Base-by-base conservation (phyloP, 2,113 vertebrate species). In the Chloropsis cyanopogon region DNA sequence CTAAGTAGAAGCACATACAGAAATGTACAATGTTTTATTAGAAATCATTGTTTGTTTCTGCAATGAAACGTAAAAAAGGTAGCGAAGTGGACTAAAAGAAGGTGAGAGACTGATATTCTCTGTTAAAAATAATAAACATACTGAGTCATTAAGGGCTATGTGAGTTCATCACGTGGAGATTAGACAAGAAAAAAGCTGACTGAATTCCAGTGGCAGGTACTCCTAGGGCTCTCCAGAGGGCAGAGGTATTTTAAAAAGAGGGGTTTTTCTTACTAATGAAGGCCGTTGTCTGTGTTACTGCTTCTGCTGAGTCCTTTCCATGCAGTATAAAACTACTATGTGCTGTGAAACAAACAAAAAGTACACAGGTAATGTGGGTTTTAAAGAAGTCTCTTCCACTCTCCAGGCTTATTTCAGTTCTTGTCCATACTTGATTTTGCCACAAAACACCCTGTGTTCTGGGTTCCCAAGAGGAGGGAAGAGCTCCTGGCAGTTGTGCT, bases 51-150 rank as follows among this genome's bases (percentile, higher is more conserved):
- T 31, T 73, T 22, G 9, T 90, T 96, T 92, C 57, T 19, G 6
- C 86, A 92, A 70, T 0, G 1, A 70, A 90, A 47, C 54, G 13
- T 73, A 37, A 57, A 82, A 66, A 66, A 86, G 29, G 14, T 54
- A 71, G 26, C 69, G 86, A 0, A 0, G 39, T 66, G 47, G 39
- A 78, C 77, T 91, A 49, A 63, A 89, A 71, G 57, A 69, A 64
- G 61, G 65, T 68, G 33, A 85, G 53, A 79, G 53, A 85, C 21
- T 35, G 46, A 81, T 31, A 75, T 44, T 73, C 22, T 26, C 28
- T 86, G 35, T 86, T 86, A 75, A 66, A 81, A 92, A 57, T 66
- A 92, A 87, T 56, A 86, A 95, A 81, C 64, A 76, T 31, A 12
- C 5, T 8, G 56, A 53, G 44, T 66, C 44, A 37, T 69, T 65